Percentiles rank a stretch among this genome's conserved stretches.
Evolutionary conservation across 1,140 invertebrate genomes (phyloP).

Genomic region (Catajapyx aquilonaris): DNA sequence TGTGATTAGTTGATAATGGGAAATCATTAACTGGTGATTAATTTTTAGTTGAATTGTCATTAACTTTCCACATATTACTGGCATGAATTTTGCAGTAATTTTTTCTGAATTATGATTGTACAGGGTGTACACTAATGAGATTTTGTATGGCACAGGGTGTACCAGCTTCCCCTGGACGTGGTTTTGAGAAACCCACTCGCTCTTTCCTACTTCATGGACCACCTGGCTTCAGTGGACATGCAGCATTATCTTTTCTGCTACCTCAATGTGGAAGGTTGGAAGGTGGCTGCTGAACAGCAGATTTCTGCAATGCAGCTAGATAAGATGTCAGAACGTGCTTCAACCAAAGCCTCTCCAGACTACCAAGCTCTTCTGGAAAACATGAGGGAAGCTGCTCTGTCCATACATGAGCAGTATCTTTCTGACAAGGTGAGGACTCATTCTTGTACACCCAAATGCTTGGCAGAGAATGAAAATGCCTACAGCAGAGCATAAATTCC

Average conservation of each 20-base stretch:
- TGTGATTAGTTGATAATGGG: too few species aligned
- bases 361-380: conserved; percentile 28
- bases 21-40: too few species aligned
- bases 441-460: background rate
- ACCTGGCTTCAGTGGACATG: conserved; percentile 43
- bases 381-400: conserved; percentile 48
- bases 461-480: background rate
- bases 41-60: too few species aligned
- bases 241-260: conserved; percentile 64
- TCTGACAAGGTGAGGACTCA: conserved; percentile 50
- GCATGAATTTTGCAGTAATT: too few species aligned
- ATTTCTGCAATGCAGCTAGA: conserved; percentile 35
- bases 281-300: conserved; percentile 53
- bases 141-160: conserved; percentile 24
- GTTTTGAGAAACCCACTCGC: conserved; percentile 62
- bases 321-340: conserved; percentile 21
- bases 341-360: conserved; percentile 10
- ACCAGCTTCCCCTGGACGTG: conserved; percentile 47
- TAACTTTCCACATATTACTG: too few species aligned
- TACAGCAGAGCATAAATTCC: too few species aligned
- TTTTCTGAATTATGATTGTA: background rate
- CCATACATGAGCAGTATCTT: conserved; percentile 65
- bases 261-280: conserved; percentile 62
- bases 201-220: conserved; percentile 62
- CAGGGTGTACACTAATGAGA: background rate